A percentile compares a stretch with the other conserved stretches of the same genome.
phyloP scores from a whole-genome alignment of 1,140 invertebrate genomes.

The Spodoptera litura region DNA sequence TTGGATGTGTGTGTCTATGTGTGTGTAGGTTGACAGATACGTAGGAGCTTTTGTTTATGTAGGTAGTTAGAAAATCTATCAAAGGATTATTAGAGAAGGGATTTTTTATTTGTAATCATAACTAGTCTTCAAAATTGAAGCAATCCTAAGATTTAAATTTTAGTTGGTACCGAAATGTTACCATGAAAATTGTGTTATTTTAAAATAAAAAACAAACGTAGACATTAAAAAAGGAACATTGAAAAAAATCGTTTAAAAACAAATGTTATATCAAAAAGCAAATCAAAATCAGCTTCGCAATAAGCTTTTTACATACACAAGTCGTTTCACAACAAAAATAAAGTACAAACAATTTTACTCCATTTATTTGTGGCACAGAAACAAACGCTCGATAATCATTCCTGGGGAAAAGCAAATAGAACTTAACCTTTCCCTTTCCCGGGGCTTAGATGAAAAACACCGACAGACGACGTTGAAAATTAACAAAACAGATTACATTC shows the following conservation, averaged over 20 bases:
- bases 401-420: constrained; percentile 59
- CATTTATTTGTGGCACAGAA: constrained; percentile 36
- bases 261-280: not conserved
- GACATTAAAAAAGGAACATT: not conserved
- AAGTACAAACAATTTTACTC: constrained; percentile 26
- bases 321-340: constrained; percentile 5
- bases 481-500: constrained; percentile 83
- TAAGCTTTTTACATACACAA: constrained; percentile 1
- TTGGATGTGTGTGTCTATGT: constrained; percentile 25
- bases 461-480: constrained; percentile 73
- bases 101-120: too few relatives aligned
- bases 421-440: constrained; percentile 53
- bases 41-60: too few relatives aligned
- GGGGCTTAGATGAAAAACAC: constrained; percentile 64
- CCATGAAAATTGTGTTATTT: too few relatives aligned
- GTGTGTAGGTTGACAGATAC: not conserved
- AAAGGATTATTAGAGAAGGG: too few relatives aligned
- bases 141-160: too few relatives aligned
- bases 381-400: constrained; percentile 54
- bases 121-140: too few relatives aligned
- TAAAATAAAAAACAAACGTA: too few relatives aligned
- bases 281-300: constrained; percentile 7
- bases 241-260: not conserved
- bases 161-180: too few relatives aligned
- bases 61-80: too few relatives aligned